A percentile compares a stretch with the other conserved stretches of the same genome.
Evolutionary conservation across 2,797 vertebrate species (phyloP).

Genomic region (Trachops cirrhosus): DNA sequence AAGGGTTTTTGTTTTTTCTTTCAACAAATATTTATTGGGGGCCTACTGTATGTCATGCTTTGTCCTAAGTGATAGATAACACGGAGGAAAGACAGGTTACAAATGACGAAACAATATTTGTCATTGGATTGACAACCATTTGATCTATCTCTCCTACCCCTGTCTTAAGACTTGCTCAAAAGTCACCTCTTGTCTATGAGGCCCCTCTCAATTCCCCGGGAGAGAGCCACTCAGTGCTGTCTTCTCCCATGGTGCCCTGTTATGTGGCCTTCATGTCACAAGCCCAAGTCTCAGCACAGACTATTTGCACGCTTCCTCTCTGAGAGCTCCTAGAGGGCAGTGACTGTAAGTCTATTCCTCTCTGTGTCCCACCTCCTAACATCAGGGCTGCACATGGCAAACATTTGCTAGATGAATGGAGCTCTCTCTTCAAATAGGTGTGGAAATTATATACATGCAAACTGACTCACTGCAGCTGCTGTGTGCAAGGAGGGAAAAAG

Average conservation of each 20-base stretch:
- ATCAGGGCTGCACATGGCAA: not conserved
- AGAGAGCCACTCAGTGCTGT: not conserved
- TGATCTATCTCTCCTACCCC: not conserved
- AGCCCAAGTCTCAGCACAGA: not conserved
- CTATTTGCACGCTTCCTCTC: not conserved
- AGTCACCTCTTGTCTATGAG: not conserved
- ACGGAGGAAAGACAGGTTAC: not conserved
- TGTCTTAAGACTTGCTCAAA: not conserved
- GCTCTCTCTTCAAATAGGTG: not conserved
- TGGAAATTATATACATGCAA: not conserved
- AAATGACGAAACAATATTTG: not conserved
- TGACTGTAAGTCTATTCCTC: not conserved
- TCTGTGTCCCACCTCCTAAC: not conserved
- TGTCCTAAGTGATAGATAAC: not conserved
- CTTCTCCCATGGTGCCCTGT: not conserved
- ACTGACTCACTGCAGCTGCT: conserved; percentile 30
- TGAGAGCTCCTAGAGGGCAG: not conserved
- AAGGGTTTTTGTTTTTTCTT: not conserved
- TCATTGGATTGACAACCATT: not conserved
- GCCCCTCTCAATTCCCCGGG: not conserved
- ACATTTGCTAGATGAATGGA: conserved; percentile 15
- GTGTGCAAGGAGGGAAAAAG: not conserved
- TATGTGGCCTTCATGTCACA: too few relatives aligned
- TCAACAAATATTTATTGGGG: not conserved
- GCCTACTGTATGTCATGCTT: too few relatives aligned